phyloP scores from a whole-genome alignment of 2,797 vertebrate genomes.

The Labeo calbasu region DNA sequence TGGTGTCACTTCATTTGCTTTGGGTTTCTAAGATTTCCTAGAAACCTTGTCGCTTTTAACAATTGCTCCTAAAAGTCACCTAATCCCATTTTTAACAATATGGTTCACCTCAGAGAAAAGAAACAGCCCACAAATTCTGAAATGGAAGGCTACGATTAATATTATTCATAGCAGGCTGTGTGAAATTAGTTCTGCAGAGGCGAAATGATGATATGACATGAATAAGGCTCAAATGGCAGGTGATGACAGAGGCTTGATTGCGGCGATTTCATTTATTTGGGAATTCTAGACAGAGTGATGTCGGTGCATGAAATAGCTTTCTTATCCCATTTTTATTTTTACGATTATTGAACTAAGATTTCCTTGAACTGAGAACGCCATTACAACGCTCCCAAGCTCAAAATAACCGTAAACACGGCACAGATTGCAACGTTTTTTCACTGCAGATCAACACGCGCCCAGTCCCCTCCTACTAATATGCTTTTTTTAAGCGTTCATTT shows the following conservation, averaged over 20 bases:
- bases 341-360: conserved; percentile 28
- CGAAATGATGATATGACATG: conserved; percentile 8
- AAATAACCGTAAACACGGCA: conserved; percentile 35
- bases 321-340: conserved; percentile 21
- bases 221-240: conserved; percentile 29
- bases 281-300: conserved; percentile 31
- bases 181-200: conserved; percentile 32
- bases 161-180: conserved; percentile 11
- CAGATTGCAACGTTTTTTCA: conserved; percentile 3
- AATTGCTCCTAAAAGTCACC: not conserved
- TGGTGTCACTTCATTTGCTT: not conserved
- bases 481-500: conserved; percentile 86
- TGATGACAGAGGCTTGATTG: conserved; percentile 32
- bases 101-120: not conserved
- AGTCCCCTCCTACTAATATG: conserved; percentile 28
- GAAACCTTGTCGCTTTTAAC: not conserved
- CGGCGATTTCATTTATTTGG: conserved; percentile 10
- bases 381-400: not conserved
- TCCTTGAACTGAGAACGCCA: conserved; percentile 26
- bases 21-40: not conserved
- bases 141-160: conserved; percentile 7
- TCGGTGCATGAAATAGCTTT: conserved; percentile 25
- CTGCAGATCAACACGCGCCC: not conserved
- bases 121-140: not conserved
- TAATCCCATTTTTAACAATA: conserved; percentile 29